phyloP scores from a whole-genome alignment of 2,797 vertebrate genomes.

The Echiichthys vipera region DNA sequence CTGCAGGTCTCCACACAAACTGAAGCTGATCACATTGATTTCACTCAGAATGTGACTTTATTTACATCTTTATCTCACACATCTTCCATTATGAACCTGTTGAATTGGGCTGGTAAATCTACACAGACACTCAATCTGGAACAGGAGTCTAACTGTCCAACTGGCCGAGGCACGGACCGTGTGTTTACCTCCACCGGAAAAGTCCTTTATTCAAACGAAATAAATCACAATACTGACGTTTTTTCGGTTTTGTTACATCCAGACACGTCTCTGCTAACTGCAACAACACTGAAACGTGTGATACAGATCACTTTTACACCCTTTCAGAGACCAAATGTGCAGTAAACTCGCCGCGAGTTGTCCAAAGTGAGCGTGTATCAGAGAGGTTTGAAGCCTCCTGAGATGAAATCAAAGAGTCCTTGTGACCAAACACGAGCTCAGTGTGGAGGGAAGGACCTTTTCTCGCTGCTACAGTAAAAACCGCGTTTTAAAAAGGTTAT shows the following conservation, averaged over 20 bases:
- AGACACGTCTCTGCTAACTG: neutral
- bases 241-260: neutral
- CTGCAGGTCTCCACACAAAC: no score
- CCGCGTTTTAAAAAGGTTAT: no score
- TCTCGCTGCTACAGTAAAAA: rapidly evolving
- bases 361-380: neutral
- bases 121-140: neutral
- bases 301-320: no score
- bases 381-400: neutral
- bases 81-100: no score
- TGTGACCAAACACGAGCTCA: rapidly evolving
- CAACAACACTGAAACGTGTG: rapidly evolving
- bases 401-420: neutral
- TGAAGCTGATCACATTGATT: no score
- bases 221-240: rapidly evolving
- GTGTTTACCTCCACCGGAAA: slow-evolving; percentile 9
- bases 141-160: neutral
- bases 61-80: no score
- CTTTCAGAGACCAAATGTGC: slow-evolving; percentile 1
- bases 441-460: neutral
- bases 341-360: neutral
- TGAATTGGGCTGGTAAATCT: no score
- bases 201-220: neutral
- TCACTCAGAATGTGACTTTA: no score
- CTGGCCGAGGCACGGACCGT: neutral